phyloP scores from a whole-genome alignment of 2,888 invertebrate genomes.

The Polylopha cassiicola region DNA sequence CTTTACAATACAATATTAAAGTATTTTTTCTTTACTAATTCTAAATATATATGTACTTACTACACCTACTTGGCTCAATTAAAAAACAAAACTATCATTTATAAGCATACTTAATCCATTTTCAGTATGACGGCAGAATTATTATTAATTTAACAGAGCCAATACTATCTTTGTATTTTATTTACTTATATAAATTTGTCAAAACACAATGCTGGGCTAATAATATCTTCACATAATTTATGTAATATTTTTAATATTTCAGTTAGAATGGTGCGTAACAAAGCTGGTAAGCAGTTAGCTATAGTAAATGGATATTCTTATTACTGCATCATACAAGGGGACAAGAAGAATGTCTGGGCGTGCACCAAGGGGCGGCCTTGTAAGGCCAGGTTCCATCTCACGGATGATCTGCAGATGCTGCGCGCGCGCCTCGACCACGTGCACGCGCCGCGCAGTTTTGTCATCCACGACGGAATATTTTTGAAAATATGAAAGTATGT shows the following conservation, averaged over 20 bases:
- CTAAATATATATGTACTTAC: no score
- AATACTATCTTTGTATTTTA: no score
- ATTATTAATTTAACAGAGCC: no score
- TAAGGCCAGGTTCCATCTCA: constrained; percentile 10
- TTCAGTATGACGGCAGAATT: no score
- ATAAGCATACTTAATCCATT: no score
- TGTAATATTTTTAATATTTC: no score
- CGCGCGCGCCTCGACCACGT: constrained; percentile 8
- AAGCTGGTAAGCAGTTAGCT: constrained; percentile 20
- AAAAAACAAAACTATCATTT: no score
- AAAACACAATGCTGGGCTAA: no score
- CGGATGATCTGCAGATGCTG: neutral
- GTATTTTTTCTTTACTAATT: no score
- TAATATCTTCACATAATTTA: neutral
- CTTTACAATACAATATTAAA: no score
- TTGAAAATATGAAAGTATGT: constrained; percentile 23
- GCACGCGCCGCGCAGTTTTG: neutral
- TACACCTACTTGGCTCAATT: no score
- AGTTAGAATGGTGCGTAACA: constrained; percentile 9
- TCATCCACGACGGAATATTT: constrained; percentile 25
- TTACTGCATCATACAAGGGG: constrained; percentile 8
- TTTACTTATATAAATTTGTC: no score
- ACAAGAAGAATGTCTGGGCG: constrained; percentile 2
- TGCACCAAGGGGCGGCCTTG: constrained; percentile 14
- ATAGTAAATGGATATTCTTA: constrained; percentile 21